These are phyloP conservation scores for Lichenostomus cassidix DNA, from an alignment of 2,113 vertebrate genomes.

Conservation along the genomic window DNA sequence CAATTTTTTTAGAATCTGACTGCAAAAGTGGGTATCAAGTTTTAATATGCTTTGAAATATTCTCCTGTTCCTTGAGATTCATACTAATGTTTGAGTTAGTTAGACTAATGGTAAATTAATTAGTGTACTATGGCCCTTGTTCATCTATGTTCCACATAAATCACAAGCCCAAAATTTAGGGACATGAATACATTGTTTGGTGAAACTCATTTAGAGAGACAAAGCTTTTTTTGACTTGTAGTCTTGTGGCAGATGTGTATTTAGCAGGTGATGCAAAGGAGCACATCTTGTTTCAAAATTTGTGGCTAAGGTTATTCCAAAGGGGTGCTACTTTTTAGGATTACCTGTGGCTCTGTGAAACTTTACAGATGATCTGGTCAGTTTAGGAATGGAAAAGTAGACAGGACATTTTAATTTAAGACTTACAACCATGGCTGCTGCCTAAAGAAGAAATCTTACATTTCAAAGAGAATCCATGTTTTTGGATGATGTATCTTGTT, in stretches of 20 bases:
- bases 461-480: background rate
- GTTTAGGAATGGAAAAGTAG: background rate
- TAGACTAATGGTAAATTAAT: background rate
- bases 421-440: background rate
- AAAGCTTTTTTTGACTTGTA: background rate
- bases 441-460: background rate
- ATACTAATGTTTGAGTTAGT: background rate
- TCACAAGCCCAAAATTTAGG: background rate
- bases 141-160: background rate
- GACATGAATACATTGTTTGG: background rate
- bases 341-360: background rate
- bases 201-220: background rate
- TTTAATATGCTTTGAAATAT: background rate
- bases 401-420: background rate
- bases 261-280: background rate
- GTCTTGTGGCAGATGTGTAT: background rate
- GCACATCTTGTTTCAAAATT: background rate
- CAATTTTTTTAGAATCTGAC: background rate
- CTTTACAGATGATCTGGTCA: background rate
- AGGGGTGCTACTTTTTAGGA: background rate
- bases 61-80: background rate
- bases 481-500: background rate
- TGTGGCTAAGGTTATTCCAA: background rate
- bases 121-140: background rate
- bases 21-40: background rate